Evolutionary conservation across 2,113 vertebrate genomes (phyloP).

Genomic region (Cyanoramphus novaezelandiae): DNA sequence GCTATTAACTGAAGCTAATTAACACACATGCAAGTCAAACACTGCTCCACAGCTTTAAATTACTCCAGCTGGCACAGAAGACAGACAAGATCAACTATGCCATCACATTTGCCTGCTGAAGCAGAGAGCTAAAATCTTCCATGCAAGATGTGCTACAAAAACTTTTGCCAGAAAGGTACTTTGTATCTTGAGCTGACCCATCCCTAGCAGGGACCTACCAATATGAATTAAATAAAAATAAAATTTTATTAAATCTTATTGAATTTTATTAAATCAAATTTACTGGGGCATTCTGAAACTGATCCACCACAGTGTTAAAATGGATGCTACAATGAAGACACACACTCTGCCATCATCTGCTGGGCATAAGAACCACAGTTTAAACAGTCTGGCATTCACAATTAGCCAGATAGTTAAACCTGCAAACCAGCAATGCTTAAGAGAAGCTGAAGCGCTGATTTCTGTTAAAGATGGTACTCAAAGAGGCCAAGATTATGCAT

Average conservation of each 20-base stretch:
- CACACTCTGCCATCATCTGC: not conserved
- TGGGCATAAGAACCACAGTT: not conserved
- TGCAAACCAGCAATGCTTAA: not conserved
- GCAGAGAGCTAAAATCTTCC: not conserved
- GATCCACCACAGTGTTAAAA: not conserved
- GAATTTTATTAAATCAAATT: too few species aligned
- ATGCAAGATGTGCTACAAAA: not conserved
- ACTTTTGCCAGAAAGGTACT: not conserved
- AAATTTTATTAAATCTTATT: too few species aligned
- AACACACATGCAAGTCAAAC: rapidly evolving
- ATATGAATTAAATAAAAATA: not conserved
- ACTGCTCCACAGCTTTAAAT: not conserved
- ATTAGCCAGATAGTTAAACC: not conserved
- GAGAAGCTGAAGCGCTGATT: not conserved
- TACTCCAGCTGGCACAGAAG: not conserved
- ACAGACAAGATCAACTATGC: not conserved
- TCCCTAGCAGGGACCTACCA: not conserved
- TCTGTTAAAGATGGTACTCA: not conserved
- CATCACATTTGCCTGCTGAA: not conserved
- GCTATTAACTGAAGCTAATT: not conserved
- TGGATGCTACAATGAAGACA: not conserved
- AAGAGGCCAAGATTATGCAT: not conserved
- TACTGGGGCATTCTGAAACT: not conserved
- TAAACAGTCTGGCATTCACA: not conserved
- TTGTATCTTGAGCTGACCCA: rapidly evolving